Percentiles rank a stretch among this genome's conserved stretches.
Conservation (phyloP, 1,140 invertebrate genomes). For the Lasaia peninsularis region DNA sequence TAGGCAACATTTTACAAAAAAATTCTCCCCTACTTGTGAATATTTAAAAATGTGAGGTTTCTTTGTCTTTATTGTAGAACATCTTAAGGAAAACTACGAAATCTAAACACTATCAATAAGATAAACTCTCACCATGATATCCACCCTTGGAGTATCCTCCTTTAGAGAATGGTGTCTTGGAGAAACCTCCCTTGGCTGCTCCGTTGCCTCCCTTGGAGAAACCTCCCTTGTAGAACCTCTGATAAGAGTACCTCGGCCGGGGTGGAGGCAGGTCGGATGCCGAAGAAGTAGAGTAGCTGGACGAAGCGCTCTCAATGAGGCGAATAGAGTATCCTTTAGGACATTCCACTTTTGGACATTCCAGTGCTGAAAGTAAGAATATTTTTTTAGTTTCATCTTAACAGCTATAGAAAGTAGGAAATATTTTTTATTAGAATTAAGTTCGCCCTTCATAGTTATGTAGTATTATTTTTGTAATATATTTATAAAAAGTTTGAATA, state of each 20-base stretch:
- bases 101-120: neutral
- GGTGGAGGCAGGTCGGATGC: slow-evolving; percentile 51
- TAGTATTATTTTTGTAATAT: no score
- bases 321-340: slow-evolving; percentile 76
- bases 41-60: no score
- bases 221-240: slow-evolving; percentile 46
- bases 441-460: no score
- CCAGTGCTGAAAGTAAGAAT: slow-evolving; percentile 32
- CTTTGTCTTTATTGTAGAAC: no score
- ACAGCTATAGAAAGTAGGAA: no score
- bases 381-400: slow-evolving; percentile 8
- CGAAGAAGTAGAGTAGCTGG: slow-evolving; percentile 24
- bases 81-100: no score
- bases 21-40: no score
- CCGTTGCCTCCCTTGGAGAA: slow-evolving; percentile 39
- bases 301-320: slow-evolving; percentile 21
- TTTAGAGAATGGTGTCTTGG: slow-evolving; percentile 35
- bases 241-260: slow-evolving; percentile 52
- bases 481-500: no score
- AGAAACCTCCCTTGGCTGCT: slow-evolving; percentile 38
- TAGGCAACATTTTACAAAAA: no score
- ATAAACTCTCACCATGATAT: slow-evolving; percentile 19
- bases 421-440: no score
- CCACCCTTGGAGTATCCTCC: slow-evolving; percentile 25
- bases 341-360: slow-evolving; percentile 71